phyloP scores from a whole-genome alignment of 2,888 invertebrate species.

The Morpho achilles region DNA sequence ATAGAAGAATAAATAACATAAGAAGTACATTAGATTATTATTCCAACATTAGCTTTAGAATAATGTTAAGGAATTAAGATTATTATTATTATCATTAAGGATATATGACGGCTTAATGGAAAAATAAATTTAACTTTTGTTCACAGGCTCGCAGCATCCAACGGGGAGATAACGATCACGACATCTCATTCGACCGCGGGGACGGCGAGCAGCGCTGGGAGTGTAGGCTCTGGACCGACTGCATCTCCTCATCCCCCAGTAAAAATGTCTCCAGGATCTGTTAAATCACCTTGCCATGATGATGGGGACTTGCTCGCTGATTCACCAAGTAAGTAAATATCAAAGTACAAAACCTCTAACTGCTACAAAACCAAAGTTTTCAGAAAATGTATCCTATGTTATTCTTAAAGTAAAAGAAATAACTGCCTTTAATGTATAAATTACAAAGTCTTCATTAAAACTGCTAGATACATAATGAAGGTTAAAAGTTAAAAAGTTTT shows the following conservation, averaged over 20 bases:
- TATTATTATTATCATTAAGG: no score
- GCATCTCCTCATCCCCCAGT: conserved; percentile 77
- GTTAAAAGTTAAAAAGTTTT: no score
- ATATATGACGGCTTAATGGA: neutral
- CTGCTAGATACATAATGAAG: no score
- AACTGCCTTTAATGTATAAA: no score
- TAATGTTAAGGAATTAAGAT: no score
- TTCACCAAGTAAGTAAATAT: conserved; percentile 88
- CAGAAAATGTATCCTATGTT: no score
- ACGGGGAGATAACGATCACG: conserved; percentile 91
- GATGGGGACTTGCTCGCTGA: conserved; percentile 88
- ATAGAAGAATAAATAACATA: no score
- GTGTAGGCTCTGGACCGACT: conserved; percentile 63
- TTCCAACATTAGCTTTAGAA: no score
- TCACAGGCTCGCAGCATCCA: conserved; percentile 84
- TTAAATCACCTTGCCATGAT: conserved; percentile 81
- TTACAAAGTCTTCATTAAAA: no score
- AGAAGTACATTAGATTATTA: no score
- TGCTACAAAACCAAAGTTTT: no score
- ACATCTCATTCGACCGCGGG: conserved; percentile 82
- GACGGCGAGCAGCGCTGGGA: conserved; percentile 71
- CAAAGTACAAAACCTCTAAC: neutral
- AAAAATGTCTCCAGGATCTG: conserved; percentile 82
- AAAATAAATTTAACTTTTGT: neutral
- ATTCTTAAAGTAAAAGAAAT: no score